Evolutionary conservation across 2,888 invertebrate genomes (phyloP).

Genomic region (Pegoplata infirma): DNA sequence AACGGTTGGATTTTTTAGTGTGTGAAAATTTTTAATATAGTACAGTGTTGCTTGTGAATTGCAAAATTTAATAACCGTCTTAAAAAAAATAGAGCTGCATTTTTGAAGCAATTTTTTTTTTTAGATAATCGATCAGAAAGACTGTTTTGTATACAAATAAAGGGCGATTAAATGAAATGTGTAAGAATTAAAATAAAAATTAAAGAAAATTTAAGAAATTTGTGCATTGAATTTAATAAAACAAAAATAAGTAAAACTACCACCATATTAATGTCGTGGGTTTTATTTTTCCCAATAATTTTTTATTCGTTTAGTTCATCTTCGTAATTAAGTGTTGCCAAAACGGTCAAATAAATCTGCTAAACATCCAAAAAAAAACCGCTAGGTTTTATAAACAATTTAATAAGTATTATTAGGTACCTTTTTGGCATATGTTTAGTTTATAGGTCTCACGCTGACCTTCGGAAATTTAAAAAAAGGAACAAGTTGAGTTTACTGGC

Average conservation of each 20-base stretch:
- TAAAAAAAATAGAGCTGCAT: slow-evolving; percentile 47
- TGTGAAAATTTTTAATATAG: slow-evolving; percentile 56
- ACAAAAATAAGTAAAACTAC: slow-evolving; percentile 36
- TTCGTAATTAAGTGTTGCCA: slow-evolving; percentile 1
- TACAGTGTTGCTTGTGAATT: slow-evolving; percentile 63
- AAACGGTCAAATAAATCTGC: slow-evolving; percentile 8
- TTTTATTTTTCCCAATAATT: slow-evolving; percentile 40
- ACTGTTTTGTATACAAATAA: not conserved
- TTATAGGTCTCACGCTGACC: no score
- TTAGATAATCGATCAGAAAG: slow-evolving; percentile 10
- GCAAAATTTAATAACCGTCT: slow-evolving; percentile 32
- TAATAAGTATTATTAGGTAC: no score
- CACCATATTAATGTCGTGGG: slow-evolving; percentile 49
- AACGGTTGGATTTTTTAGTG: slow-evolving; percentile 62
- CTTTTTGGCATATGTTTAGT: no score
- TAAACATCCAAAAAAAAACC: slow-evolving; percentile 3
- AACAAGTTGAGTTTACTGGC: no score
- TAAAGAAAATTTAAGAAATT: not conserved
- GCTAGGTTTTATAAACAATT: no score
- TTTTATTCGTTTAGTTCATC: slow-evolving; percentile 34
- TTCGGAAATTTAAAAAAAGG: no score
- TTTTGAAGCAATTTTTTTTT: slow-evolving; percentile 18
- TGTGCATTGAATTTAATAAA: slow-evolving; percentile 23
- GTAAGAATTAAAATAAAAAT: slow-evolving; percentile 15
- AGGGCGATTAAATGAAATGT: slow-evolving; percentile 10